A percentile compares a stretch with the other conserved stretches of the same genome.
phyloP scores from a whole-genome alignment of 2,888 invertebrate genomes.

The Thymelicus lineola region DNA sequence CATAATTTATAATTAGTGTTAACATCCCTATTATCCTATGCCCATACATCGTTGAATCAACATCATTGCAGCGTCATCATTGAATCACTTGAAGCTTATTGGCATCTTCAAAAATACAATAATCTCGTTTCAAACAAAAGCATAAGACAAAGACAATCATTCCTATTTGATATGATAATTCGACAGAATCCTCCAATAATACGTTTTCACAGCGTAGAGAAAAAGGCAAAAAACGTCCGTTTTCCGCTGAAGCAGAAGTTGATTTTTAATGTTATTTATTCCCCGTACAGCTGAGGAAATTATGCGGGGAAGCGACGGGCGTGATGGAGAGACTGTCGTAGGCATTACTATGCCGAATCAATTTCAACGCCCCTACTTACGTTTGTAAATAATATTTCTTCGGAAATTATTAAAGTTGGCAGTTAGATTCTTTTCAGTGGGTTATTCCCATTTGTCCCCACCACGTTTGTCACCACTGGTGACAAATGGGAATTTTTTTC shows the following conservation, averaged over 20 bases:
- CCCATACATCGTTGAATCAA: too few relatives aligned
- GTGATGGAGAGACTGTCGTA: slow-evolving; percentile 74
- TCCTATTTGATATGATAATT: slow-evolving; percentile 20
- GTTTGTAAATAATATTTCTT: neutral
- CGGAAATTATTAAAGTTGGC: too few relatives aligned
- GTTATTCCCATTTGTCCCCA: too few relatives aligned
- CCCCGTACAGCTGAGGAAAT: slow-evolving; percentile 64
- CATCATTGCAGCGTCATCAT: too few relatives aligned
- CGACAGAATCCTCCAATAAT: slow-evolving; percentile 6
- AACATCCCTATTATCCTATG: too few relatives aligned
- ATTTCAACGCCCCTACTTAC: slow-evolving; percentile 63
- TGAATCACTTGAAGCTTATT: too few relatives aligned
- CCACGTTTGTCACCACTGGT: too few relatives aligned
- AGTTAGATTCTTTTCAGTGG: too few relatives aligned
- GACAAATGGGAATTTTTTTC: too few relatives aligned
- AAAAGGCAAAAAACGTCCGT: slow-evolving; percentile 27
- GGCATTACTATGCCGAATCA: slow-evolving; percentile 76
- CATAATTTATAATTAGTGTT: too few relatives aligned
- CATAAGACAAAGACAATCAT: slow-evolving; percentile 13
- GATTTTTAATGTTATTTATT: slow-evolving; percentile 78
- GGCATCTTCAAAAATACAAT: too few relatives aligned
- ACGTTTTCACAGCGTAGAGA: neutral
- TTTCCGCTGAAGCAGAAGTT: slow-evolving; percentile 48
- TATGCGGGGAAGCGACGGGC: slow-evolving; percentile 67
- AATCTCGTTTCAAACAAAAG: neutral